Evolutionary conservation across 2,888 invertebrate genomes (phyloP).

Genomic region (Zhuqinia jingwanae): DNA sequence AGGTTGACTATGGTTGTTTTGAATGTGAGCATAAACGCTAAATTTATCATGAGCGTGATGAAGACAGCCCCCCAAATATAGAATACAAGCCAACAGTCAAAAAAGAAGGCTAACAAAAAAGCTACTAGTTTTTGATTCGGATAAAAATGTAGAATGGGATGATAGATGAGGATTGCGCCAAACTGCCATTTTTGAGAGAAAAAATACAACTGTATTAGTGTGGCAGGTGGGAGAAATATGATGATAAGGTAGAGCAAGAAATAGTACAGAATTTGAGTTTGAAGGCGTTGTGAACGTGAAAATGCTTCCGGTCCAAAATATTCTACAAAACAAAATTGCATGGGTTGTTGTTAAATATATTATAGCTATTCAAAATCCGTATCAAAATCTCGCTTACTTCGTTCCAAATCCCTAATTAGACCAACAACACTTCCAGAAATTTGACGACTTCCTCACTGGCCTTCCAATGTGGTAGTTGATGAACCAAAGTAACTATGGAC

Average conservation of each 20-base stretch:
- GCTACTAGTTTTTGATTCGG: not conserved
- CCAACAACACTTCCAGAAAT: not conserved
- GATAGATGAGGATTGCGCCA: not conserved
- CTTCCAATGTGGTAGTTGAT: not conserved
- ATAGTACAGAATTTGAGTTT: not conserved
- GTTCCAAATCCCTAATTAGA: not conserved
- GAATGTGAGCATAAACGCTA: not conserved
- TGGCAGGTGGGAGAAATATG: not conserved
- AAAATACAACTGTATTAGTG: not conserved
- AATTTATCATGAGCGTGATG: not conserved
- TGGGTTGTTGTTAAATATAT: not conserved
- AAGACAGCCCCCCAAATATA: conserved; percentile 9
- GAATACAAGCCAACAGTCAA: not conserved
- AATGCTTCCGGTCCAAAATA: not conserved
- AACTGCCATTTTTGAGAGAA: not conserved
- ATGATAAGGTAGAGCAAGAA: not conserved
- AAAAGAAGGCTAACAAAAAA: not conserved
- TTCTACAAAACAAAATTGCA: not conserved
- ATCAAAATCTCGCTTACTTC: not conserved
- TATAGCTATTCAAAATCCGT: not conserved
- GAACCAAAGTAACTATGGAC: not conserved
- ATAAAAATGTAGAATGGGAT: not conserved
- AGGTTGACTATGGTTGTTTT: not conserved
- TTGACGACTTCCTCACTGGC: not conserved
- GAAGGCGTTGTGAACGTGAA: not conserved